A percentile compares a stretch with the other conserved stretches of the same genome.
These are phyloP conservation scores for Sebastes hubbsi DNA, from an alignment of 2,797 vertebrate genomes.

Conservation along the genomic window DNA sequence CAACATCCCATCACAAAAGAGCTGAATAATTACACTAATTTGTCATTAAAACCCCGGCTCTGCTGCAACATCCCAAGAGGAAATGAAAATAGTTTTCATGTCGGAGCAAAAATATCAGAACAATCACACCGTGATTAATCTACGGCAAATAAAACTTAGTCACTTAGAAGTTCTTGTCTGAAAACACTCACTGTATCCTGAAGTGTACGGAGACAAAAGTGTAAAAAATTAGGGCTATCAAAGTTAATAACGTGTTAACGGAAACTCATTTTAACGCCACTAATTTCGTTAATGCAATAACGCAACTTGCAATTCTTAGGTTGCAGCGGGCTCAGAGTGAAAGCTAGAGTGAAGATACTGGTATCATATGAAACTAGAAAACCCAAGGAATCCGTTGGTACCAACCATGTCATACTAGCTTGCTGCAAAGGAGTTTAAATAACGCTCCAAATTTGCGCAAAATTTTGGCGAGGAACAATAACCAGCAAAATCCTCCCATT, in stretches of 20 bases:
- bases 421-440: too few relatives aligned
- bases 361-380: too few relatives aligned
- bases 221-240: background rate
- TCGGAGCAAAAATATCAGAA: background rate
- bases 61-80: background rate
- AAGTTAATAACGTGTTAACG: too few relatives aligned
- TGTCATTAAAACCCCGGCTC: conserved; percentile 10
- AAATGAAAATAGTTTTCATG: background rate
- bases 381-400: background rate
- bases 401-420: too few relatives aligned
- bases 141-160: background rate
- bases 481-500: background rate
- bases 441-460: too few relatives aligned
- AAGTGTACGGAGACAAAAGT: background rate
- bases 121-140: background rate
- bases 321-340: too few relatives aligned
- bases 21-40: conserved; percentile 25
- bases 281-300: too few relatives aligned
- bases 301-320: too few relatives aligned
- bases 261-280: too few relatives aligned
- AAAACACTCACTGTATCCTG: background rate
- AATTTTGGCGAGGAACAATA: too few relatives aligned
- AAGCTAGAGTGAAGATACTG: too few relatives aligned
- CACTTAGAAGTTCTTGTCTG: background rate
- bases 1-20: conserved; percentile 23